phyloP scores from a whole-genome alignment of 2,888 invertebrate species.

The Trichopoda pennipes region DNA sequence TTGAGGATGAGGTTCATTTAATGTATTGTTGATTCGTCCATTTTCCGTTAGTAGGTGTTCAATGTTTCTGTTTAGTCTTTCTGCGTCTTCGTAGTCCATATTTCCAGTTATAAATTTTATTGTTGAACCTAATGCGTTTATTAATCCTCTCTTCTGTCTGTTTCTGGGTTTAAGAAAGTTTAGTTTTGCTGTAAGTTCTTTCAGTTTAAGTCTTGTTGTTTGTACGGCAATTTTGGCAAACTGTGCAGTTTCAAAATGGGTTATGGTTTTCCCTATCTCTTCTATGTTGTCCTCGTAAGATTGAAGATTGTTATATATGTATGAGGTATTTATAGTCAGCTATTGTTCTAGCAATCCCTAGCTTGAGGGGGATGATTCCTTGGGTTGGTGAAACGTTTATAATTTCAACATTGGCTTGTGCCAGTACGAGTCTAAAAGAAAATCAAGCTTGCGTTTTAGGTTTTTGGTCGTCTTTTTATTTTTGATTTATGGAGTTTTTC shows the following conservation, averaged over 20 bases:
- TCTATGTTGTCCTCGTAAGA: background rate
- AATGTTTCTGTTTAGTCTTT: slow-evolving; percentile 57
- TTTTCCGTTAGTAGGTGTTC: slow-evolving; percentile 31
- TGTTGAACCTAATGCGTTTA: slow-evolving; percentile 36
- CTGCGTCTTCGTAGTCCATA: no score
- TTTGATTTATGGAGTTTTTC: slow-evolving; percentile 50
- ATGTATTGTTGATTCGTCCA: slow-evolving; percentile 38
- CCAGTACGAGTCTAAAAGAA: slow-evolving; percentile 30
- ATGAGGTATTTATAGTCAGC: slow-evolving; percentile 32
- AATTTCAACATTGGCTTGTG: slow-evolving; percentile 33
- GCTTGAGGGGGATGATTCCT: slow-evolving; percentile 30
- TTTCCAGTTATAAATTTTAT: no score
- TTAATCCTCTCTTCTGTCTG: slow-evolving; percentile 52
- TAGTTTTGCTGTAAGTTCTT: no score
- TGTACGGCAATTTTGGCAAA: slow-evolving; percentile 32
- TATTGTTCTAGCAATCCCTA: slow-evolving; percentile 38
- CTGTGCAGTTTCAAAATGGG: slow-evolving; percentile 23
- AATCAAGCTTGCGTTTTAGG: slow-evolving; percentile 22
- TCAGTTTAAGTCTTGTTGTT: slow-evolving; percentile 32
- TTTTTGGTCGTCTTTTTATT: no score
- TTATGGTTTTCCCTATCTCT: no score
- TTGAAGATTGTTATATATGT: no score
- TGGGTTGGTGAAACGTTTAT: slow-evolving; percentile 21
- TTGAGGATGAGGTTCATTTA: slow-evolving; percentile 46
- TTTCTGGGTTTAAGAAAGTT: no score